Evolutionary conservation across 2,888 invertebrate genomes (phyloP).

Genomic region (Erannis defoliaria): DNA sequence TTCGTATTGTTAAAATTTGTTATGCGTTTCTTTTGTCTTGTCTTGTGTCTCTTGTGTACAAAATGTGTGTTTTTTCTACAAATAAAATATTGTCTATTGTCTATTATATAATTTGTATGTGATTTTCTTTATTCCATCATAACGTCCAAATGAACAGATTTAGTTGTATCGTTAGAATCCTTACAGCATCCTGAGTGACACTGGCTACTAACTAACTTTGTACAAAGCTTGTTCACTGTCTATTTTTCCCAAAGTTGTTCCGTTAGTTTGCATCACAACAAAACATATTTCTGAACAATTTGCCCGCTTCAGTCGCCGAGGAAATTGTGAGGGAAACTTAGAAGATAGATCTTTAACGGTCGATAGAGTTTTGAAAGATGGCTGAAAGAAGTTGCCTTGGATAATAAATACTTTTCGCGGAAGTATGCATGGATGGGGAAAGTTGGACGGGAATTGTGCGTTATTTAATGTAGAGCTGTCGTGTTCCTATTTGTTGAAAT

Average conservation of each 20-base stretch:
- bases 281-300: slow-evolving; percentile 52
- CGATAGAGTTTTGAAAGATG: slow-evolving; percentile 71
- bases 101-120: too few relatives aligned
- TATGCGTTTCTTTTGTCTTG: too few relatives aligned
- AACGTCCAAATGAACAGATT: too few relatives aligned
- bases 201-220: too few relatives aligned
- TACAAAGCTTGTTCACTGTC: slow-evolving; percentile 5
- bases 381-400: slow-evolving; percentile 58
- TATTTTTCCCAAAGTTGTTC: background rate
- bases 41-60: too few relatives aligned
- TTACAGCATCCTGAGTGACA: too few relatives aligned
- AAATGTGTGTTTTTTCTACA: too few relatives aligned
- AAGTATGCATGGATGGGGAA: slow-evolving; percentile 58
- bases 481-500: slow-evolving; percentile 10
- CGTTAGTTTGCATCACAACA: slow-evolving; percentile 40
- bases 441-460: slow-evolving; percentile 44
- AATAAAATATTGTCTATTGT: too few relatives aligned
- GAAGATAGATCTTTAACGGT: slow-evolving; percentile 72
- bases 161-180: too few relatives aligned
- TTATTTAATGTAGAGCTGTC: slow-evolving; percentile 16
- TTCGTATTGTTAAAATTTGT: too few relatives aligned
- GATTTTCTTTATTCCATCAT: too few relatives aligned
- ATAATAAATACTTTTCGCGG: slow-evolving; percentile 61
- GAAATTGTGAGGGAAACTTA: slow-evolving; percentile 53
- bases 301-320: slow-evolving; percentile 35